phyloP scores from a whole-genome alignment of 2,888 invertebrate genomes.

The Laspeyria flexula region DNA sequence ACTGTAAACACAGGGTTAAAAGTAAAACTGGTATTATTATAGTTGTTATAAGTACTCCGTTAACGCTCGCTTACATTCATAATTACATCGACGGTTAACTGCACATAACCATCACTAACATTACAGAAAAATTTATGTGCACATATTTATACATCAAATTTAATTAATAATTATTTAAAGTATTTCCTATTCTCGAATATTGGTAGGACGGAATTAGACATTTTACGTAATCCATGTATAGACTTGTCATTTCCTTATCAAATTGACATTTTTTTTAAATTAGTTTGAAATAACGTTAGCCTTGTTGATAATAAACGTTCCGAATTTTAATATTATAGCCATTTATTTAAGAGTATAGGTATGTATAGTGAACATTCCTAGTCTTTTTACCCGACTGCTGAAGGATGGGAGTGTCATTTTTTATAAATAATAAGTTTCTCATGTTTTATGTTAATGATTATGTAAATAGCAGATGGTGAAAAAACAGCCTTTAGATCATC shows the following conservation, averaged over 20 bases:
- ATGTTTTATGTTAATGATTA: conserved; percentile 2
- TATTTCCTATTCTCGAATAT: neutral
- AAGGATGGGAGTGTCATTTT: neutral
- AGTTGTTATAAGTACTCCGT: neutral
- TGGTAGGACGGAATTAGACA: too few species aligned
- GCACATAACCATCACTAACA: too few species aligned
- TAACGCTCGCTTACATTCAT: neutral
- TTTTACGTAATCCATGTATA: too few species aligned
- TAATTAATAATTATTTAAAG: too few species aligned
- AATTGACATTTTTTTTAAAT: neutral
- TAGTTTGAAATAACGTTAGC: neutral
- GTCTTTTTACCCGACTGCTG: conserved; percentile 17
- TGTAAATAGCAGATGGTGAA: neutral
- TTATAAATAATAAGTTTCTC: conserved; percentile 5
- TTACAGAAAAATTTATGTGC: too few species aligned
- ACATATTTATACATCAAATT: too few species aligned
- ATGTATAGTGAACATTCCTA: conserved; percentile 23
- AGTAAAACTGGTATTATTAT: neutral
- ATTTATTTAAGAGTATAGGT: conserved; percentile 7
- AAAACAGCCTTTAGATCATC: conserved; percentile 2
- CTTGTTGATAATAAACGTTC: neutral
- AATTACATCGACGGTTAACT: neutral
- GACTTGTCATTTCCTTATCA: neutral
- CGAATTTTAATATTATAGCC: conserved; percentile 4
- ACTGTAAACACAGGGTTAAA: conserved; percentile 1